Evolutionary conservation across 2,888 invertebrate species (phyloP).

Genomic region (Empis stercorea): DNA sequence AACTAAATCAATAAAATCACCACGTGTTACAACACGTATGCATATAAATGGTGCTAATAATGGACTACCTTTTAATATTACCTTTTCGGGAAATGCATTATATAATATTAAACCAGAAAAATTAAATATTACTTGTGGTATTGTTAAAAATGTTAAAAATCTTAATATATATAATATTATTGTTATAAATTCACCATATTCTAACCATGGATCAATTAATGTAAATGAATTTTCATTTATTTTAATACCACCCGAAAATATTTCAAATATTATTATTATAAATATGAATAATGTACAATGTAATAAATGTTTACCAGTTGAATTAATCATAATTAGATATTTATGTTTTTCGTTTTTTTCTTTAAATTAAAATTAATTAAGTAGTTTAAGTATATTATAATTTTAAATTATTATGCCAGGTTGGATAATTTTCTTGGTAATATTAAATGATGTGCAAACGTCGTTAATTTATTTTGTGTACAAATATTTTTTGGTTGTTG

Average conservation of each 20-base stretch:
- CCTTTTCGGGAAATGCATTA: conserved; percentile 90
- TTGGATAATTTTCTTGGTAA: no score
- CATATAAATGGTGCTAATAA: conserved; percentile 87
- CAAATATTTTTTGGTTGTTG: no score
- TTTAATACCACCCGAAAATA: conserved; percentile 49
- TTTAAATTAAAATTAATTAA: no score
- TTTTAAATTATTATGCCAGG: no score
- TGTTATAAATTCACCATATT: conserved; percentile 66
- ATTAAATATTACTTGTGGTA: conserved; percentile 75
- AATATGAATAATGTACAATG: conserved; percentile 63
- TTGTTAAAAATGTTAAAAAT: conserved; percentile 67
- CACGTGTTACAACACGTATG: conserved; percentile 85
- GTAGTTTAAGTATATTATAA: no score
- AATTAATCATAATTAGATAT: conserved; percentile 27
- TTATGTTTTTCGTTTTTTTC: no score
- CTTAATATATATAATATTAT: conserved; percentile 63
- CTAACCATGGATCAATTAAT: conserved; percentile 64
- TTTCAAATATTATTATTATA: conserved; percentile 63
- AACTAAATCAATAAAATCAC: conserved; percentile 85
- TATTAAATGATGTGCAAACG: no score
- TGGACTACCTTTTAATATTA: conserved; percentile 77
- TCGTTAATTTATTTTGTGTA: no score
- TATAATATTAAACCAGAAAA: conserved; percentile 77
- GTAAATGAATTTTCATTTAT: conserved; percentile 41
- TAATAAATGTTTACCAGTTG: conserved; percentile 56